phyloP scores from a whole-genome alignment of 2,888 invertebrate species.

The Cremastinae sp. region DNA sequence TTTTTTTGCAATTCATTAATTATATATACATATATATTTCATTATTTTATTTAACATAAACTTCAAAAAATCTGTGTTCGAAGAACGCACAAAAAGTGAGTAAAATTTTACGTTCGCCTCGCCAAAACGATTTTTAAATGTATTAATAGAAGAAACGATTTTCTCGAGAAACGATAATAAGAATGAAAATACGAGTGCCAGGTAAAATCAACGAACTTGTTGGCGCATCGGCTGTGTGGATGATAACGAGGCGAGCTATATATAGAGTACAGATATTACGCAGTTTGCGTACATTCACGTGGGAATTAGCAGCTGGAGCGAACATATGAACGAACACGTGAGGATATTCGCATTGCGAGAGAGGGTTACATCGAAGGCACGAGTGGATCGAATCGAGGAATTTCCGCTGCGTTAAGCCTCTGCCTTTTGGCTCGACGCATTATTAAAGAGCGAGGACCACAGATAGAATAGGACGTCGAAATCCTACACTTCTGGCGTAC shows the following conservation, averaged over 20 bases:
- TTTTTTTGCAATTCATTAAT: no score
- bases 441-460: constrained; percentile 60
- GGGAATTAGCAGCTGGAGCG: constrained; percentile 3
- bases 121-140: no score
- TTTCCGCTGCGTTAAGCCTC: constrained; percentile 47
- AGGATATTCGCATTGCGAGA: constrained; percentile 36
- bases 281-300: constrained; percentile 28
- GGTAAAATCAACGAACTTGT: constrained; percentile 37
- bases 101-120: no score
- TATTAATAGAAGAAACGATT: no score
- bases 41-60: no score
- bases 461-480: constrained; percentile 59
- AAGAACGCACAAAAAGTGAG: no score
- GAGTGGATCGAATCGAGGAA: constrained; percentile 54
- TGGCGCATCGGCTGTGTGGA: constrained; percentile 47
- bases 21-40: no score
- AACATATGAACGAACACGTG: constrained; percentile 3
- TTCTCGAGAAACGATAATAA: no score
- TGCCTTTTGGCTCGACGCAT: constrained; percentile 62
- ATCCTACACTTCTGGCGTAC: constrained; percentile 19
- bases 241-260: constrained; percentile 58
- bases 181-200: not conserved
- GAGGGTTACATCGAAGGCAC: constrained; percentile 17
- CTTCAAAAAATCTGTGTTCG: no score
- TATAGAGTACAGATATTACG: constrained; percentile 57